These are phyloP conservation scores for Prinia subflava DNA, from an alignment of 2,113 vertebrate genomes.

Conservation along the genomic window DNA sequence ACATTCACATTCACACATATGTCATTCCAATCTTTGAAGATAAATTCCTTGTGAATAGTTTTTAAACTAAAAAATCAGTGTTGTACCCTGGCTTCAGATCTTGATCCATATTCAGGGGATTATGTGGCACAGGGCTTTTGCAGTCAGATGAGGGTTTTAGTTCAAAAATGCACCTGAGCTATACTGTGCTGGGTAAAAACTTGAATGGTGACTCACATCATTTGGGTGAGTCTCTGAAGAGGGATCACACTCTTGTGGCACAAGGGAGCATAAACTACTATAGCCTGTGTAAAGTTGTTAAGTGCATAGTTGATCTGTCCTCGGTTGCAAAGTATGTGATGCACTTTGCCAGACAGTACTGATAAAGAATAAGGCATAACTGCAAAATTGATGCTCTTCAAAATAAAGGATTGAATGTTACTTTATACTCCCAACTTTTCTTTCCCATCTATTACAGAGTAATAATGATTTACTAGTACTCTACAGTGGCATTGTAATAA, in stretches of 20 bases:
- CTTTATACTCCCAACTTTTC: background rate
- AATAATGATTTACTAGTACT: background rate
- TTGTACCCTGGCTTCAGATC: background rate
- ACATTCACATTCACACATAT: background rate
- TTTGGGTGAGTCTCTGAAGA: background rate
- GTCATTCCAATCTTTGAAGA: background rate
- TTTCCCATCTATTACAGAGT: background rate
- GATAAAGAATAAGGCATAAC: background rate
- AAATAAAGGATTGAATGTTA: background rate
- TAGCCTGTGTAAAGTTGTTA: background rate
- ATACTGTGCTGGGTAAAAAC: background rate
- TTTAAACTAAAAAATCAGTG: background rate
- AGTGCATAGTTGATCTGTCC: background rate
- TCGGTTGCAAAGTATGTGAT: accelerated
- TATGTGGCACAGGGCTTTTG: background rate
- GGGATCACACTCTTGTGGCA: background rate
- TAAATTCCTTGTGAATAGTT: background rate
- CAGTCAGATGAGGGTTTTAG: background rate
- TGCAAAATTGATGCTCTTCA: background rate
- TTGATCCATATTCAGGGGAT: background rate
- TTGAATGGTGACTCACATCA: background rate
- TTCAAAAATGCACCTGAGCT: background rate
- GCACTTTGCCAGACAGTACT: background rate
- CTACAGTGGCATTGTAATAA: background rate
- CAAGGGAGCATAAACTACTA: background rate